These are phyloP conservation scores for Rhincodon typus DNA, from an alignment of 2,797 vertebrate species.

Conservation along the genomic window DNA sequence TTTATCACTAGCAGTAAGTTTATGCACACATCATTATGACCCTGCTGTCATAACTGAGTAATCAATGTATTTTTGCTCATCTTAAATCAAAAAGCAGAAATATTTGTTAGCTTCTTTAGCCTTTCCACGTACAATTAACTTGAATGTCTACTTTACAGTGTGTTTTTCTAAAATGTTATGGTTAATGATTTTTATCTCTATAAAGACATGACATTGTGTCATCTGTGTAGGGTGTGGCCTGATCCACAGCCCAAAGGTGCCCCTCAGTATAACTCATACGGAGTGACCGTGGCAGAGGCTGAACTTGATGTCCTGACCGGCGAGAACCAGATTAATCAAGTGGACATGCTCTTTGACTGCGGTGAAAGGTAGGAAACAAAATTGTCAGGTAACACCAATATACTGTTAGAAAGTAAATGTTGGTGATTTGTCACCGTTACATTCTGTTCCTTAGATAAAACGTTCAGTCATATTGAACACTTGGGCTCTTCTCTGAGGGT, in stretches of 20 bases:
- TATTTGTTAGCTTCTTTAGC: not conserved
- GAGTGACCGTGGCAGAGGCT: conserved; percentile 36
- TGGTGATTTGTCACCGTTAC: not conserved
- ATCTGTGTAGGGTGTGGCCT: conserved; percentile 36
- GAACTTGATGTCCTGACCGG: conserved; percentile 38
- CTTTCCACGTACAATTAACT: not conserved
- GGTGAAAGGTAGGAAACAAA: conserved; percentile 38
- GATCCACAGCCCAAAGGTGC: not conserved
- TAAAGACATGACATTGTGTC: not conserved
- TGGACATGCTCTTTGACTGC: conserved; percentile 38
- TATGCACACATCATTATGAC: not conserved
- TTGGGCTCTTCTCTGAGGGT: not conserved
- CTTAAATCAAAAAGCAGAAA: not conserved
- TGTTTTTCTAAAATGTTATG: not conserved
- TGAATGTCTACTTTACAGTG: not conserved
- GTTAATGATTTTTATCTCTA: not conserved
- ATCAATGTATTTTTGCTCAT: not conserved
- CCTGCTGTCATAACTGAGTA: not conserved
- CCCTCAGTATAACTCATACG: conserved; percentile 38
- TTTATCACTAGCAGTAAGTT: not conserved
- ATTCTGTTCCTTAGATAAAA: not conserved
- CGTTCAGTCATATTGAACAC: not conserved
- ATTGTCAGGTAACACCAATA: not conserved
- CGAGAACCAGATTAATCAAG: conserved; percentile 29
- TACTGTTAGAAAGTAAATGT: not conserved